Evolutionary conservation across 2,888 invertebrate genomes (phyloP), one percentile per base, ranked within the genome.

Genomic region (Pammene aurita): DNA sequence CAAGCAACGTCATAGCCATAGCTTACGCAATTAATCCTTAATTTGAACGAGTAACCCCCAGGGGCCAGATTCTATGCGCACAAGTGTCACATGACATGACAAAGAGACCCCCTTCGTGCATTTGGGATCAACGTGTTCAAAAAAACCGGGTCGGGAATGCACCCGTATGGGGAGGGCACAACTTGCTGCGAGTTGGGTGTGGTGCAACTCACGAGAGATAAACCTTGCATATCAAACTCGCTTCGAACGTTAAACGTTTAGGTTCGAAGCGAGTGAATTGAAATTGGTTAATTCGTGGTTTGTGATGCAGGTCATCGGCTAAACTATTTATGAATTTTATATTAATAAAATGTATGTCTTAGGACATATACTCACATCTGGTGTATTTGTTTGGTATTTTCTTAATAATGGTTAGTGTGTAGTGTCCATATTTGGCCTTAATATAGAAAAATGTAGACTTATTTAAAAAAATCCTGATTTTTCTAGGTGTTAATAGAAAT

Each of bases 41-140:
- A 85, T 86, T 85, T 83, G 86, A 87, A 87, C 86, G 85, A 87
- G 84, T 83, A 86, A 83, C 87, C 87, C 89, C 86, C 85, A 80
- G 84, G 84, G 86, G 79, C 72, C 81, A 84, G 85, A 80, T 81
- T 82, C 81, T 80, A 80, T 81, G 84, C 85, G 87, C 87, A 89
- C 91, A 89, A 91, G 91, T 92, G 91, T 91, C 90, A 86, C 84
- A 88, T 90, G 86, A 91, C 89, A 90, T 88, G 86, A 85, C 87
- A 85, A 89, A 69, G 69, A 46, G 60, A 60, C 69, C 89, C 90
- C 90, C 86, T 87, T 83, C 78, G 80, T 80, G 83, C 80, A 81
- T 83, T 85, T 82, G 82, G 85, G 86, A 86, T 86, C 86, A 84
- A 85, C 82, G 84, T 82, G 83, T 86, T 89, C 80, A 87, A 90